phyloP scores from a whole-genome alignment of 2,888 invertebrate genomes.

The Hirudinaria manillensis region DNA sequence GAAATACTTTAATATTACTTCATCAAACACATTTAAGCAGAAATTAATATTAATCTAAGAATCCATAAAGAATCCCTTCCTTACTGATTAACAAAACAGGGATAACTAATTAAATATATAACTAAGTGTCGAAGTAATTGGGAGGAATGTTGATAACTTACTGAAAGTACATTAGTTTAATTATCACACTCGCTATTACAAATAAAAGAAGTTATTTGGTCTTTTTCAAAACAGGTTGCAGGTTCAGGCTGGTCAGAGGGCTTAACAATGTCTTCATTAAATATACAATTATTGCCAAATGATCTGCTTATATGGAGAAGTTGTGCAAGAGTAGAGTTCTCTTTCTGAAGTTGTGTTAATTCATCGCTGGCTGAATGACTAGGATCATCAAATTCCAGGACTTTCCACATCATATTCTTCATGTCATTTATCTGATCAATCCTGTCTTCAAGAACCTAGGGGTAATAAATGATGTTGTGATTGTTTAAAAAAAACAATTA shows the following conservation, averaged over 20 bases:
- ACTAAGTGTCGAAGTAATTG: no score
- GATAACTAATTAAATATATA: no score
- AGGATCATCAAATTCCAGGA: constrained; percentile 3
- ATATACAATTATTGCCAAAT: constrained; percentile 28
- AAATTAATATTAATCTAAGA: no score
- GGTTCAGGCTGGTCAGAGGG: not conserved
- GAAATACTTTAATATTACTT: no score
- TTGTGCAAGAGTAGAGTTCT: constrained; percentile 20
- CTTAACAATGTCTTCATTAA: constrained; percentile 17
- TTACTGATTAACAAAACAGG: no score
- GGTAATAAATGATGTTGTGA: not conserved
- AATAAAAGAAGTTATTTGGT: not conserved
- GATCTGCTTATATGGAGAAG: constrained; percentile 22
- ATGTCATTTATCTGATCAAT: constrained; percentile 25
- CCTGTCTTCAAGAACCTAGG: not conserved
- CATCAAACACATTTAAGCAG: no score
- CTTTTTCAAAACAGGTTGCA: constrained; percentile 9
- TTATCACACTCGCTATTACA: not conserved
- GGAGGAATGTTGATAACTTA: no score
- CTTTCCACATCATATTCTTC: constrained; percentile 21
- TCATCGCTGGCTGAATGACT: not conserved
- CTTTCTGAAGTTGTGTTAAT: constrained; percentile 14
- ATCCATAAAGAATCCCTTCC: no score
- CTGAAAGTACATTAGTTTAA: no score
- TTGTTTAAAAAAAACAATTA: not conserved